A percentile compares a stretch with the other conserved stretches of the same genome.
phyloP scores from a whole-genome alignment of 2,797 vertebrate genomes.

The Sebastes oblongus region DNA sequence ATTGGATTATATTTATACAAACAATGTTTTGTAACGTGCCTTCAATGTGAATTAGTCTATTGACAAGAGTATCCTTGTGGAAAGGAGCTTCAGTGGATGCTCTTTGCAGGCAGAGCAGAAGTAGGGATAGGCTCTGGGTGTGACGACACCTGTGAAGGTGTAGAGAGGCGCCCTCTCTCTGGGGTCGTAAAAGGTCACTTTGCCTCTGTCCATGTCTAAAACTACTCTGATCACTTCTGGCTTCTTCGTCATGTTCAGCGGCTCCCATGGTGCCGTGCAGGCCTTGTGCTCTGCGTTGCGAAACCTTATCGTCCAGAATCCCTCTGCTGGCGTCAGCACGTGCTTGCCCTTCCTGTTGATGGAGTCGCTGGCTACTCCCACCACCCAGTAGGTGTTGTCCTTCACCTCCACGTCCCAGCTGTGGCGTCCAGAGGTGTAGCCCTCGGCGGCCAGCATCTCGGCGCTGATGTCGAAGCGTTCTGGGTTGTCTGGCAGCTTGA shows the following conservation, averaged over 20 bases:
- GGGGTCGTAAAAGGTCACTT: conserved; percentile 82
- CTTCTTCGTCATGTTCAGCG: conserved; percentile 75
- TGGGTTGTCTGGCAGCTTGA: conserved; percentile 82
- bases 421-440: conserved; percentile 77
- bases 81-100: conserved; percentile 79
- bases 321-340: conserved; percentile 81
- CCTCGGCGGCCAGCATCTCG: conserved; percentile 80
- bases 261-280: conserved; percentile 83
- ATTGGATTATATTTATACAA: not conserved
- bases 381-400: conserved; percentile 84
- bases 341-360: conserved; percentile 85
- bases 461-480: conserved; percentile 85
- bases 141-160: conserved; percentile 76
- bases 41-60: conserved; percentile 40
- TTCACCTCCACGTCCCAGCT: conserved; percentile 85
- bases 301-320: conserved; percentile 85
- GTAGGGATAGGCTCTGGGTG: conserved; percentile 77
- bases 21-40: not conserved
- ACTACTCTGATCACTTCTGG: conserved; percentile 78
- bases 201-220: conserved; percentile 84
- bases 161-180: conserved; percentile 79
- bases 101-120: conserved; percentile 86
- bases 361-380: conserved; percentile 80
- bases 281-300: conserved; percentile 86
- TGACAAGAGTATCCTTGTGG: conserved; percentile 65